Evolutionary conservation across 2,888 invertebrate species (phyloP).

Genomic region (Spicauda simplicius): DNA sequence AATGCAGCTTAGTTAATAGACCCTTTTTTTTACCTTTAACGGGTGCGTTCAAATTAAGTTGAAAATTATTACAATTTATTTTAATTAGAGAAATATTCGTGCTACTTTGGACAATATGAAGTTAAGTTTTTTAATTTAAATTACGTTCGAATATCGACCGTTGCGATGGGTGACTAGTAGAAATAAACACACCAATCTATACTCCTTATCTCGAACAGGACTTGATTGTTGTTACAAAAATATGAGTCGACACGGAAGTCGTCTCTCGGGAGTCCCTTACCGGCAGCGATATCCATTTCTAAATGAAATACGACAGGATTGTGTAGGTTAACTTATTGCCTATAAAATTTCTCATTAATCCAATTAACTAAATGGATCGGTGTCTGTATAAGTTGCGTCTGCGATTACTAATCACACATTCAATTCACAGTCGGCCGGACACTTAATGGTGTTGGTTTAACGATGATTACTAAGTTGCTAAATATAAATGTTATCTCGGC

Average conservation of each 20-base stretch:
- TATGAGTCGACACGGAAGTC: constrained; percentile 2
- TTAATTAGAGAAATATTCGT: no score
- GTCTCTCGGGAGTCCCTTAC: constrained; percentile 12
- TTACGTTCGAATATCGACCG: no score
- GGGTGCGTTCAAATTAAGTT: no score
- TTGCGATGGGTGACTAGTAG: no score
- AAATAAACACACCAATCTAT: no score
- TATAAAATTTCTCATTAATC: constrained; percentile 45
- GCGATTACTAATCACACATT: constrained; percentile 38
- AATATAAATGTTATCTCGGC: constrained; percentile 66
- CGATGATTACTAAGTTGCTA: constrained; percentile 68
- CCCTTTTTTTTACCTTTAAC: no score
- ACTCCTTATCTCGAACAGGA: neutral
- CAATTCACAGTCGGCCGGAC: constrained; percentile 43
- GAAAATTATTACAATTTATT: no score
- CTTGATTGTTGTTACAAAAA: neutral
- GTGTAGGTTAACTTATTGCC: constrained; percentile 39
- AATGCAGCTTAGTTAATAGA: no score
- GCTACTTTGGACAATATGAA: no score
- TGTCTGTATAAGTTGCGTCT: constrained; percentile 39
- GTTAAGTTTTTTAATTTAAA: no score
- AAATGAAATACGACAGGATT: constrained; percentile 35
- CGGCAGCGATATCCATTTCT: constrained; percentile 29
- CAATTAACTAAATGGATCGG: constrained; percentile 44
- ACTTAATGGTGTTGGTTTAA: constrained; percentile 61